Base-by-base conservation (phyloP, 2,888 invertebrate genomes). In the Rhagophthalmus giganteus region DNA sequence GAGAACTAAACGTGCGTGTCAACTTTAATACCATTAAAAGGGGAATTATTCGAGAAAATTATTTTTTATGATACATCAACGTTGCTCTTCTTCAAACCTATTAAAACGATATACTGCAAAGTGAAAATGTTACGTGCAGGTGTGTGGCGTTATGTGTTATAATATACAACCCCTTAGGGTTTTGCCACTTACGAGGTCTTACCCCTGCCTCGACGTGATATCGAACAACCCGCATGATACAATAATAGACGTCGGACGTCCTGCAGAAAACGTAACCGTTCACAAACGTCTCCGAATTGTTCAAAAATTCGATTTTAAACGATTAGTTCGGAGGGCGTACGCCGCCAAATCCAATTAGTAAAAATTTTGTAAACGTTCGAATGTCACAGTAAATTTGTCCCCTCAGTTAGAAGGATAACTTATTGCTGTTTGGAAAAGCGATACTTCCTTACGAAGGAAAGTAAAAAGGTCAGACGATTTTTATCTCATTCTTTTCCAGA, bases 401-500 rank as follows among this genome's bases (percentile, higher is more conserved):
- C 30, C 25, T 26, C 14, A 24, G 20, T 40, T 31, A 37, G 37
- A 42, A 26, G 32, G 30, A 42, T 49, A 49, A 49, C 42, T 49
- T 49, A 49, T 37, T 37, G 42, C 49, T 35, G 42, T 49, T 49
- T 49, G 41, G 49, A 41, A 44, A 50, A 44, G 30, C 25, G 44
- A 50, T 42, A 52, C 45, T 52, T 46, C 38, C 44, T 38, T 33
- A 35, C 34, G 41, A 54, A 59, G 57, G 53, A 61, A 63, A 61
- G 61, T 63, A 62, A 61, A 65, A 67, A 62, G 64, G 64, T 65
- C 63, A 70, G 70, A 70, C 69, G 69, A 70, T 70, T 71, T 69
- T 71, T 70, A 70, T 71, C 70, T 70, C 64, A 63, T 69, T 69
- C 66, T 65, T 70, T 65, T 66, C 65, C 60, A 64, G 67, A 64